phyloP scores from a whole-genome alignment of 2,888 invertebrate genomes.

The Temnothorax ravouxi region DNA sequence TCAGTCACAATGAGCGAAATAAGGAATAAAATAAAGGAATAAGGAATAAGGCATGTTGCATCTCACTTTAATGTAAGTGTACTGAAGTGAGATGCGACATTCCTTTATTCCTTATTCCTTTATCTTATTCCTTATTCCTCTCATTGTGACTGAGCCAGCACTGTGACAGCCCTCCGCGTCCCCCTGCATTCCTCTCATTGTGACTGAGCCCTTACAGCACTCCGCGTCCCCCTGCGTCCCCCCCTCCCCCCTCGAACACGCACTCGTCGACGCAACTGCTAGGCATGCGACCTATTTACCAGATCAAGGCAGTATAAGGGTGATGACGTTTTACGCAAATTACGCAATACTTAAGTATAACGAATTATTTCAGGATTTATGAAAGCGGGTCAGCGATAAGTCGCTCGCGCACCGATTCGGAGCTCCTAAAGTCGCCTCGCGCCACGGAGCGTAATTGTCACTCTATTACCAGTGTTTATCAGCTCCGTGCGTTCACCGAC shows the following conservation, averaged over 20 bases:
- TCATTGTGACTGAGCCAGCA: too few species aligned
- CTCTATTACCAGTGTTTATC: neutral
- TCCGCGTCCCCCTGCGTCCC: neutral
- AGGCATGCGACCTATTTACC: conserved; percentile 82
- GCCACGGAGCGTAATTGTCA: neutral
- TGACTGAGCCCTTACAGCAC: too few species aligned
- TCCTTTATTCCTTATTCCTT: too few species aligned
- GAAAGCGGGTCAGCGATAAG: conserved; percentile 24
- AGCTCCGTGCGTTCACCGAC: too few species aligned
- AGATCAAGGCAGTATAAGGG: conserved; percentile 45
- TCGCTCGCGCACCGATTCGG: neutral
- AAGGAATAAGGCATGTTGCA: too few species aligned
- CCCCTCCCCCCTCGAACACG: neutral
- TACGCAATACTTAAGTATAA: conserved; percentile 17
- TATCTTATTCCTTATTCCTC: too few species aligned
- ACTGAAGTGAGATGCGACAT: too few species aligned
- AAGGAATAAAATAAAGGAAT: too few species aligned
- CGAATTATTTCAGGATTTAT: conserved; percentile 22
- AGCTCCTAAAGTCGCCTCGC: neutral
- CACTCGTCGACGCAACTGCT: conserved; percentile 54
- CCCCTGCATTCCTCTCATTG: too few species aligned
- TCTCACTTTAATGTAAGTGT: too few species aligned
- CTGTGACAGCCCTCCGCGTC: too few species aligned
- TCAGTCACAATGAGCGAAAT: too few species aligned
- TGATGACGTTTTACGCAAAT: conserved; percentile 17